Conservation (phyloP, 2,113 vertebrate genomes). For the Lepidothrix coronata region DNA sequence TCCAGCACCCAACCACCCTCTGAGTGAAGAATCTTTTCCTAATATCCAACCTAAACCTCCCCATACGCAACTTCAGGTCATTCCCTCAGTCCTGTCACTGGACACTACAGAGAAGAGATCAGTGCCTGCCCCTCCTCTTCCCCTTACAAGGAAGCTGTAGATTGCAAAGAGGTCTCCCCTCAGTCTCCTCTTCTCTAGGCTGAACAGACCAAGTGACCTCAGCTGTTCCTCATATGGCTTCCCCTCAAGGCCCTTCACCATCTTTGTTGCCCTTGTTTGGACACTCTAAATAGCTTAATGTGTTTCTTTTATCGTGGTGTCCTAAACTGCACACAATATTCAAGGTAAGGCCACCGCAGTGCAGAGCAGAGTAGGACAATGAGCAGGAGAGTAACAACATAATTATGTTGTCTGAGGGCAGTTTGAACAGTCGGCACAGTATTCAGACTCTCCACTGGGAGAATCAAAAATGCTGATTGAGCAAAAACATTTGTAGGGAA, state of each 20-base stretch:
- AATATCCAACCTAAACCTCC: neutral
- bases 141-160: neutral
- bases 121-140: neutral
- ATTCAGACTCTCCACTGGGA: neutral
- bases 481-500: neutral
- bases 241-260: neutral
- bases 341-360: neutral
- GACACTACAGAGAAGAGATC: neutral
- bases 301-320: neutral
- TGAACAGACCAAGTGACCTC: neutral
- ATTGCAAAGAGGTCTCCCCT: neutral
- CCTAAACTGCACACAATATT: neutral
- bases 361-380: neutral
- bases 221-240: neutral
- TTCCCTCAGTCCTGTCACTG: neutral
- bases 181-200: neutral
- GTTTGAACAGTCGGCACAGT: neutral
- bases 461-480: neutral
- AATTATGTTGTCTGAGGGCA: neutral
- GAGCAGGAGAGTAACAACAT: rapidly evolving
- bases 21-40: neutral
- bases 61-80: neutral
- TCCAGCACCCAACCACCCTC: neutral
- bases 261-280: neutral
- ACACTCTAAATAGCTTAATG: neutral